A percentile compares a stretch with the other conserved stretches of the same genome.
Evolutionary conservation across 2,797 vertebrate species (phyloP).

Genomic region (Acipenser ruthenus): DNA sequence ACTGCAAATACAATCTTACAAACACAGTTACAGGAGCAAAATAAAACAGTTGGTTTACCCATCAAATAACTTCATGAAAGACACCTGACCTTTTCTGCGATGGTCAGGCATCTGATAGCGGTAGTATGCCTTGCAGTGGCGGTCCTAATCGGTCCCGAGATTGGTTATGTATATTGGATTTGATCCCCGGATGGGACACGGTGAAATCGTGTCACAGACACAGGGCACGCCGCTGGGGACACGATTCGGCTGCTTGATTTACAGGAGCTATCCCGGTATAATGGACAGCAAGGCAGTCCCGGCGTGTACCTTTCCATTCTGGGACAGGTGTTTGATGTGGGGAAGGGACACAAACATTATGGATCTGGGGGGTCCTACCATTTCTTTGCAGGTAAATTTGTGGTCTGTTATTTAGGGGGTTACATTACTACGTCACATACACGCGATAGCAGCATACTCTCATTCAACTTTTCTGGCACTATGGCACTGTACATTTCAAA

Average conservation of each 20-base stretch:
- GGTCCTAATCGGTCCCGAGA: slow-evolving; percentile 34
- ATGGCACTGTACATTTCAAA: no score
- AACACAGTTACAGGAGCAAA: no score
- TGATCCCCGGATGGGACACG: neutral
- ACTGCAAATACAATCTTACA: no score
- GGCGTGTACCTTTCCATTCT: slow-evolving; percentile 78
- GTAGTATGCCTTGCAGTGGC: slow-evolving; percentile 34
- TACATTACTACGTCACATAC: no score
- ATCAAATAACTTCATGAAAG: no score
- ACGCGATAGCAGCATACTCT: neutral
- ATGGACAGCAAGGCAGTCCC: slow-evolving; percentile 55
- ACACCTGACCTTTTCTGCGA: neutral
- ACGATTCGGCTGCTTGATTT: slow-evolving; percentile 44
- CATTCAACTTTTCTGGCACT: no score
- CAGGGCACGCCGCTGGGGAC: neutral
- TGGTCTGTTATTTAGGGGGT: neutral
- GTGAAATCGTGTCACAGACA: neutral
- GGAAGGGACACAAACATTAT: slow-evolving; percentile 72
- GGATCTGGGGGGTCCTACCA: slow-evolving; percentile 80
- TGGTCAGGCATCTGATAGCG: slow-evolving; percentile 32
- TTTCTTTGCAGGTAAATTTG: slow-evolving; percentile 73
- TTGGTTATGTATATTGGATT: slow-evolving; percentile 28
- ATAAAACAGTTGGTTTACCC: no score
- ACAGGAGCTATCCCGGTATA: slow-evolving; percentile 57
- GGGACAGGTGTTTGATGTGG: slow-evolving; percentile 82